Conservation (phyloP, 2,113 vertebrate species). For the Thamnaconus septentrionalis region DNA sequence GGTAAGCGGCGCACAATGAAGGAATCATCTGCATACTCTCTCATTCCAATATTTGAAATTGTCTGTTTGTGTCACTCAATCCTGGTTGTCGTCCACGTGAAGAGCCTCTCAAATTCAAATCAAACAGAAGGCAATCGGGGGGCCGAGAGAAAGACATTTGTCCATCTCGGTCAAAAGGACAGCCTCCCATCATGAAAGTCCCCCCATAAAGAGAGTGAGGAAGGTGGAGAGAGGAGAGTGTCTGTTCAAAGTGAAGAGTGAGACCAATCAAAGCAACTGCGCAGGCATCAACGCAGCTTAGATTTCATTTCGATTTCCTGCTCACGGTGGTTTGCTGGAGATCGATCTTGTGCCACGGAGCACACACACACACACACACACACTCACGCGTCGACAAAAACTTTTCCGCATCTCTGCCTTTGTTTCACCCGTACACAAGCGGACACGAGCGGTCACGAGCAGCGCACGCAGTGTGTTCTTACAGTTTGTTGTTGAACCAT, state of each 20-base stretch:
- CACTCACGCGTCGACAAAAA: not conserved
- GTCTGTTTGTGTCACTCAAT: no score
- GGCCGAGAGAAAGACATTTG: no score
- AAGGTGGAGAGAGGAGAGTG: not conserved
- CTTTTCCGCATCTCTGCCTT: slow-evolving; percentile 12
- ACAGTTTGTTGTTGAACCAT: slow-evolving; percentile 36
- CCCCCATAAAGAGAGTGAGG: not conserved
- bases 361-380: slow-evolving; percentile 27
- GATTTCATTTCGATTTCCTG: slow-evolving; percentile 67
- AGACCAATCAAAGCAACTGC: slow-evolving; percentile 42
- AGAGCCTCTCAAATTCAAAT: no score
- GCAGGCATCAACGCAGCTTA: slow-evolving; percentile 50
- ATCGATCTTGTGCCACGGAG: slow-evolving; percentile 49
- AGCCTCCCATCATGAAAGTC: no score
- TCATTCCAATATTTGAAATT: no score
- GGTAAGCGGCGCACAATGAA: slow-evolving; percentile 63
- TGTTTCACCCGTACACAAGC: slow-evolving; percentile 11
- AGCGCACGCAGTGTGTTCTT: slow-evolving; percentile 4
- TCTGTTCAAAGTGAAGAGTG: slow-evolving; percentile 38
- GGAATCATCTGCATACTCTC: no score
- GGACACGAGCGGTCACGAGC: slow-evolving; percentile 6
- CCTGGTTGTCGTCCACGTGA: no score
- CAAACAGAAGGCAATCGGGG: no score
- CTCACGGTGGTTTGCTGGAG: slow-evolving; percentile 29
- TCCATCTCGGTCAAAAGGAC: no score